Base-by-base conservation (phyloP, 2,888 invertebrate genomes). In the Nasonia oneida region DNA sequence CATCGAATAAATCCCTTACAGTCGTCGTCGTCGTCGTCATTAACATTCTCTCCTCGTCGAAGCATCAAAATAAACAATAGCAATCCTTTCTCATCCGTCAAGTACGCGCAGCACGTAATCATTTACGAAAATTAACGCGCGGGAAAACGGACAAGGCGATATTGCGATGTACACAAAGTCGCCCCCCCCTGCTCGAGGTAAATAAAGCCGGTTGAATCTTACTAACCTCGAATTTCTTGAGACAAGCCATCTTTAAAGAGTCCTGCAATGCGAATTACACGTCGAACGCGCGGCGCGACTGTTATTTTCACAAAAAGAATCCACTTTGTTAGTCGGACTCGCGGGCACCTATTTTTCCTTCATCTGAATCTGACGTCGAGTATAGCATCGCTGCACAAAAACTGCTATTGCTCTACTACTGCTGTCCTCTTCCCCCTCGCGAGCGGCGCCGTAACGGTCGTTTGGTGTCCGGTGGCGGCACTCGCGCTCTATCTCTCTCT, bases 221-320 rank as follows among this genome's bases (percentile, higher is more conserved):
- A 84, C 85, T 85, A 85, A 87, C 87, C 87, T 87, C 87, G 79
- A 81, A 79, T 70, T 87, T 85, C 74, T 78, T 81, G 70, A 84
- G 80, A 70, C 84, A 85, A 57, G 83, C 83, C 87, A 87, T 84
- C 74, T 75, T 85, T 50, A 64, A 50, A 61, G n/a, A 14, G 50
- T 14, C 33, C 23, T 79, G 29, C 4, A 61, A 61, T 53, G 29
- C 29, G 12, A 42, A 39, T 39, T 29, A 53, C 42, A 12, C 64
- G 37, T 57, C 42, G 61, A 73, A 67, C 70, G 39, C 78, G 47
- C 61, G 47, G 14, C 23, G 42, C 23, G n/a, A 42, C n/a, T 61
- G 10, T n/a, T 83, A n/a, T 83, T 83, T n/a, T 23, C 23, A n/a
- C 14, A 33, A 15, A 47, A 42, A 6, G 61, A 76, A 75, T 75